Evolutionary conservation across 2,888 invertebrate genomes (phyloP).

Genomic region (Epinotia demarniana): DNA sequence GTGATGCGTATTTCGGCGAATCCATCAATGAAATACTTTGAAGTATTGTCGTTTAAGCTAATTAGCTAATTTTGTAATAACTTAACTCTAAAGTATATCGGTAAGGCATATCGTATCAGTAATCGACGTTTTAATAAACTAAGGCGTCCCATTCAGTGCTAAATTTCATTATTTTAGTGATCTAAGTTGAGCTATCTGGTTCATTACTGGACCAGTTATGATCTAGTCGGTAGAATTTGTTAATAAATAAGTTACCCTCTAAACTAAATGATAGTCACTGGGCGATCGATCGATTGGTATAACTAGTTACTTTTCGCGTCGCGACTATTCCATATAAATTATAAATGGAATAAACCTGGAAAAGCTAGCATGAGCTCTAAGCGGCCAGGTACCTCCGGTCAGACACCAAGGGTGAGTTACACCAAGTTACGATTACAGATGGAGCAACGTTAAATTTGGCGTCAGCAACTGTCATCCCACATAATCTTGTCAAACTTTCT

Average conservation of each 20-base stretch:
- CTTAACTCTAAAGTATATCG: constrained; percentile 53
- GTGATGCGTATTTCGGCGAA: constrained; percentile 15
- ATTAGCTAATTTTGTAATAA: constrained; percentile 49
- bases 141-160: constrained; percentile 56
- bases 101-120: constrained; percentile 56
- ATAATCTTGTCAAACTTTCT: too few relatives aligned
- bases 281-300: background rate
- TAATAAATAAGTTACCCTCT: constrained; percentile 20
- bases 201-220: constrained; percentile 19
- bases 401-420: too few relatives aligned
- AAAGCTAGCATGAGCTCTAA: background rate
- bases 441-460: too few relatives aligned
- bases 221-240: constrained; percentile 22
- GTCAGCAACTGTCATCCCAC: too few relatives aligned
- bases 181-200: constrained; percentile 48
- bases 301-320: background rate
- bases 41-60: constrained; percentile 9
- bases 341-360: background rate
- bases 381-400: background rate
- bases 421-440: too few relatives aligned
- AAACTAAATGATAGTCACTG: constrained; percentile 20
- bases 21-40: constrained; percentile 14
- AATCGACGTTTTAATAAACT: constrained; percentile 58
- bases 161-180: constrained; percentile 49
- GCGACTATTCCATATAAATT: background rate